Conservation (phyloP, 2,797 vertebrate species). For the Otus scops region DNA sequence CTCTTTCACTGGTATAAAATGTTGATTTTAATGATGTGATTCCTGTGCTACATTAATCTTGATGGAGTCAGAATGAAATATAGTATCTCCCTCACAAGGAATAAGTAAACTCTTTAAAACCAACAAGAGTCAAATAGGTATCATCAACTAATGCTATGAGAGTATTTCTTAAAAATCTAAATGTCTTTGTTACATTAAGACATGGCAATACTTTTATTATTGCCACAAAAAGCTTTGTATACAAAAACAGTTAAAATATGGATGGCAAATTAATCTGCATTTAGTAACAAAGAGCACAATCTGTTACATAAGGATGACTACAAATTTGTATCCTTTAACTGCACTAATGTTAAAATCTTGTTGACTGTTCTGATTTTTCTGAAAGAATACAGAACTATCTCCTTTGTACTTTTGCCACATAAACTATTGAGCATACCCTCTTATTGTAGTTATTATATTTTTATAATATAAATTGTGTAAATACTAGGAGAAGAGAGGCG, state of each 20-base stretch:
- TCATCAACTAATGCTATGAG: not conserved
- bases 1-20: not conserved
- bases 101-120: not conserved
- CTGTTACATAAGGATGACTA: not conserved
- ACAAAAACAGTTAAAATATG: not conserved
- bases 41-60: not conserved
- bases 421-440: not conserved
- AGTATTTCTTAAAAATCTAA: not conserved
- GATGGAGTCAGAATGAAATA: not conserved
- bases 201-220: not conserved
- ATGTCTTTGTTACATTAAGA: not conserved
- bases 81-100: not conserved
- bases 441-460: not conserved
- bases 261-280: not conserved
- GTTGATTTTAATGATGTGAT: not conserved
- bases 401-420: not conserved
- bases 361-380: not conserved
- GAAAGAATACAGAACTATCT: not conserved
- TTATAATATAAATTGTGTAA: not conserved
- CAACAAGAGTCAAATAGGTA: not conserved
- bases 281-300: not conserved
- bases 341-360: not conserved
- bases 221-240: not conserved
- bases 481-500: not conserved
- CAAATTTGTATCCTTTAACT: not conserved